phyloP scores from a whole-genome alignment of 1,140 invertebrate species.

The Bombus waltoni region DNA sequence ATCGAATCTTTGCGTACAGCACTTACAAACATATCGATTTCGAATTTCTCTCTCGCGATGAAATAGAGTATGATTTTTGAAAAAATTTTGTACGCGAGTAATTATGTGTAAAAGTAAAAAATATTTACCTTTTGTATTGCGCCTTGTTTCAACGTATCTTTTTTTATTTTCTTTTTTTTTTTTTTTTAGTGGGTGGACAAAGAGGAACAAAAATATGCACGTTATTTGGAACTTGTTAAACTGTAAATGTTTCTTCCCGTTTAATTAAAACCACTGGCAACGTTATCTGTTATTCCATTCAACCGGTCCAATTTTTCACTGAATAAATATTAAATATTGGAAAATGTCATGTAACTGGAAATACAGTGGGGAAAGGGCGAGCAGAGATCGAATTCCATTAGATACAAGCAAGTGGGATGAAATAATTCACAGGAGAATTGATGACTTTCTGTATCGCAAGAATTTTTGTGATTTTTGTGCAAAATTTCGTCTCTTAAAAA shows the following conservation, averaged over 20 bases:
- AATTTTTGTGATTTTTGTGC: not conserved
- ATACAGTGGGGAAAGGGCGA: not conserved
- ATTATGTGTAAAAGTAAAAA: not conserved
- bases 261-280: not conserved
- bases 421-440: not conserved
- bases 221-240: not conserved
- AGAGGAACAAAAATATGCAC: not conserved
- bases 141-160: not conserved
- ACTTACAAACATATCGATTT: not conserved
- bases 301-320: not conserved
- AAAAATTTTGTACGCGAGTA: not conserved
- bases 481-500: too few relatives aligned
- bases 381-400: not conserved
- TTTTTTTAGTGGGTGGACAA: not conserved
- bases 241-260: not conserved
- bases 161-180: not conserved
- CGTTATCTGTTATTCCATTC: not conserved
- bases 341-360: not conserved
- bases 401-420: not conserved
- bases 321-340: conserved; percentile 9
- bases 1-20: not conserved
- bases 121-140: not conserved
- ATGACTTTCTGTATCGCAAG: not conserved
- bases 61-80: not conserved
- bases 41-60: not conserved